Percentiles rank a stretch among this genome's conserved stretches.
These are phyloP conservation scores for Mellilla xanthometata DNA, from an alignment of 2,888 invertebrate species.

Conservation along the genomic window DNA sequence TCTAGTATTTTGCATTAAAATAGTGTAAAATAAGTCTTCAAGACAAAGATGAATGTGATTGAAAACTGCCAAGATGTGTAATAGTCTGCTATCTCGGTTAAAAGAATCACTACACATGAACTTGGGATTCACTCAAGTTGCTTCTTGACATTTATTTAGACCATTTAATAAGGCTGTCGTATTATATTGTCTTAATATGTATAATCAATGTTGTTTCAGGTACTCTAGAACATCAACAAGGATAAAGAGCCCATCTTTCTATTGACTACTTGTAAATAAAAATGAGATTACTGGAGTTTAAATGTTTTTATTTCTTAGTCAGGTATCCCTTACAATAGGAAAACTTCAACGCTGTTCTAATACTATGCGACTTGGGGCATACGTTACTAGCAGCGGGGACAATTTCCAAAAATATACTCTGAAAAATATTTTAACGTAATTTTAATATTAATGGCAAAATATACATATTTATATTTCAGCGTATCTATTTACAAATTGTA, in stretches of 20 bases:
- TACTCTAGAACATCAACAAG: slow-evolving; percentile 11
- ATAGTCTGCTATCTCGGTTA: slow-evolving; percentile 48
- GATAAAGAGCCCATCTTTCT: slow-evolving; percentile 7
- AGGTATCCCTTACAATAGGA: too few species aligned
- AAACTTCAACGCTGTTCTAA: too few species aligned
- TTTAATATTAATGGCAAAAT: too few species aligned
- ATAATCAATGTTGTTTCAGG: slow-evolving; percentile 3
- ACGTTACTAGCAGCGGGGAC: too few species aligned
- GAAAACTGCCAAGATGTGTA: slow-evolving; percentile 48
- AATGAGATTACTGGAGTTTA: not conserved
- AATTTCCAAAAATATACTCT: too few species aligned
- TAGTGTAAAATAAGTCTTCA: slow-evolving; percentile 30
- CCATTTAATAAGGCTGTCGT: too few species aligned
- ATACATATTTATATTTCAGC: too few species aligned
- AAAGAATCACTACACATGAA: slow-evolving; percentile 55
- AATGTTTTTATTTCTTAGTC: slow-evolving; percentile 2
- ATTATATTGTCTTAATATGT: not conserved
- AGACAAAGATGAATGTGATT: slow-evolving; percentile 51
- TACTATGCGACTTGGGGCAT: too few species aligned
- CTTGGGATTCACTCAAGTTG: too few species aligned
- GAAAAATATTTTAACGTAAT: too few species aligned
- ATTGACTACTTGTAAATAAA: slow-evolving; percentile 11
- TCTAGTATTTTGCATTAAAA: slow-evolving; percentile 14
- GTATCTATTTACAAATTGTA: too few species aligned
- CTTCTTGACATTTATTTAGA: too few species aligned